phyloP scores from a whole-genome alignment of 2,113 vertebrate species.

The Silurus asotus region DNA sequence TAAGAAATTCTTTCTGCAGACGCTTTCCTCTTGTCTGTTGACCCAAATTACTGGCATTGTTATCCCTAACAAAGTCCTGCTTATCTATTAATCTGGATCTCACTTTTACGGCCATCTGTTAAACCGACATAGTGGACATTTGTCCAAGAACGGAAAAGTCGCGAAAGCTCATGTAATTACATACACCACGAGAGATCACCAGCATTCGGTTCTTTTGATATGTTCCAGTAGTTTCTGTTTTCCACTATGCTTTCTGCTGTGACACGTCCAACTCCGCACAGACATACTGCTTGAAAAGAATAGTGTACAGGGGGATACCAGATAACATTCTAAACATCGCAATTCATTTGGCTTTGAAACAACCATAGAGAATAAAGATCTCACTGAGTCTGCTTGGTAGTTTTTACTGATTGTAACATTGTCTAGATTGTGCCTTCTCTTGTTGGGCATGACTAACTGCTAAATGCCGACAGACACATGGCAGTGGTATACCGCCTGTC shows the following conservation, averaged over 20 bases:
- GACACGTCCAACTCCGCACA: not conserved
- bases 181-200: not conserved
- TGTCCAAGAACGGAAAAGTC: not conserved
- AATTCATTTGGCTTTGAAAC: not conserved
- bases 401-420: conserved; percentile 32
- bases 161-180: not conserved
- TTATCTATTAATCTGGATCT: conserved; percentile 30
- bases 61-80: not conserved
- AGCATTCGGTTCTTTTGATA: not conserved
- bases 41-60: conserved; percentile 14
- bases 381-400: not conserved
- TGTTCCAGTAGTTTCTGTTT: not conserved
- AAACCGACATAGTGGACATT: not conserved
- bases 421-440: conserved; percentile 38
- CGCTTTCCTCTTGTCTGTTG: conserved; percentile 13
- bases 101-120: conserved; percentile 1
- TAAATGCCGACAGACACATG: conserved; percentile 47
- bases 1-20: conserved; percentile 43
- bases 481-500: conserved; percentile 38
- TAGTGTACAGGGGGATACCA: conserved; percentile 6
- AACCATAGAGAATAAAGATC: not conserved
- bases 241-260: conserved; percentile 17
- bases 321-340: conserved; percentile 11
- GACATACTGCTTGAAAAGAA: conserved; percentile 3
- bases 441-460: conserved; percentile 39